Base-by-base conservation (phyloP, 2,888 invertebrate species). In the Octonoba sinensis region DNA sequence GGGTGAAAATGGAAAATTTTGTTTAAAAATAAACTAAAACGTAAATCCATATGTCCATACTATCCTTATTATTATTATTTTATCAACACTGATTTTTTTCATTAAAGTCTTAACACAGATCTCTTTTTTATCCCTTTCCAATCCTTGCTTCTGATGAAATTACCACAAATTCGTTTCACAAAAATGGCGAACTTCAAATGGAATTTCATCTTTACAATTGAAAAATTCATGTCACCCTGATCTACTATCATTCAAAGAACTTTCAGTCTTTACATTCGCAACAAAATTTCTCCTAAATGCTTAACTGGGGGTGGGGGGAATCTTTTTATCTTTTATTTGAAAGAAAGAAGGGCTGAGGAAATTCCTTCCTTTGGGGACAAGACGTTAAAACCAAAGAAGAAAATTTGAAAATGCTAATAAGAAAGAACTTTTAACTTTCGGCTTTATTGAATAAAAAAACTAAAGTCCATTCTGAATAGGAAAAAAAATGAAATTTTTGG, bases 361-460 rank as follows among this genome's bases (percentile, higher is more conserved):
- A 62, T 59, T 64, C 70, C 16, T 60, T 79, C 78, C 78, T 79
- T 36, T 60, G 54, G 78, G 78, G 78, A 69, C 69, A 51, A 13
- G 15, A 36, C 51, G 24, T 27, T 20, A 46, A 67, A 72, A 62
- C 36, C 22, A 57, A 16, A 22, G 60, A 62, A 62, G 54, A 47
- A 65, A 77, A 66, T 72, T 79, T 67, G 54, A 44, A 79, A 62
- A 79, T 72, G 78, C 78, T 79, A 79, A 79, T 72, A 72, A 72
- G 59, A 59, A 46, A 22, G 69, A 79, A 79, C 78, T 67, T 71
- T 62, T 49, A 81, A 81, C 79, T 73, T 73, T 72, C 66, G 20
- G 16, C 11, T 36, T 36, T 8, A 36, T 36, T 36, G 36, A 36
- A 36, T 36, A 36, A 36, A 36, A 36, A 36, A 36, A 11, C 11